Conservation (phyloP, 1,140 invertebrate species). For the Delia radicum region DNA sequence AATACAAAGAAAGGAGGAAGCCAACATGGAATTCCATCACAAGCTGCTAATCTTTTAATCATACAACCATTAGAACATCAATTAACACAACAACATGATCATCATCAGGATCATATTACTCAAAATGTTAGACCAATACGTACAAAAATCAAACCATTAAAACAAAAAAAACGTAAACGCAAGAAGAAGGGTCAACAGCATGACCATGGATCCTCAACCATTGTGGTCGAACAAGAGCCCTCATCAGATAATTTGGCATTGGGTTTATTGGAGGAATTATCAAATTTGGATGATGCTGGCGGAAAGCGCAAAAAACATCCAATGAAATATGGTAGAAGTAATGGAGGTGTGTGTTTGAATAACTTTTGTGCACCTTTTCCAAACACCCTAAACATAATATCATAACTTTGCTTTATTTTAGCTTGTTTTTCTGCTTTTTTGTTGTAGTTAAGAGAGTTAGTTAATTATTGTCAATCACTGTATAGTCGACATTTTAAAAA, state of each 20-base stretch:
- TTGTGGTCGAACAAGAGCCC: slow-evolving; percentile 40
- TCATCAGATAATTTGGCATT: slow-evolving; percentile 33
- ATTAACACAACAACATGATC: slow-evolving; percentile 27
- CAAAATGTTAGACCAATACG: neutral
- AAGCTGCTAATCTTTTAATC: slow-evolving; percentile 44
- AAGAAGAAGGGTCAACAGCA: slow-evolving; percentile 43
- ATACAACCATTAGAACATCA: slow-evolving; percentile 36
- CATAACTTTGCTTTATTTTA: too few species aligned
- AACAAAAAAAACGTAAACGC: slow-evolving; percentile 43
- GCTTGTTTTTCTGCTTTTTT: too few species aligned
- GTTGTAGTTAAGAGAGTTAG: too few species aligned
- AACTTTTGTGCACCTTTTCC: slow-evolving; percentile 51
- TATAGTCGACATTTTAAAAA: too few species aligned
- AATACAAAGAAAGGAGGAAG: slow-evolving; percentile 39
- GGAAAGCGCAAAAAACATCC: slow-evolving; percentile 40
- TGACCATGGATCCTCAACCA: neutral
- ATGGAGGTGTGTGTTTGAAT: slow-evolving; percentile 54
- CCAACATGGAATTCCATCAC: neutral
- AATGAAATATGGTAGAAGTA: slow-evolving; percentile 54
- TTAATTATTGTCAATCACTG: too few species aligned
- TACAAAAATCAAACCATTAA: slow-evolving; percentile 29
- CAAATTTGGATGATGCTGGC: slow-evolving; percentile 28
- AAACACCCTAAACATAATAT: slow-evolving; percentile 24
- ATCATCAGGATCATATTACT: slow-evolving; percentile 31
- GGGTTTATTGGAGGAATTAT: slow-evolving; percentile 45